A percentile compares a stretch with the other conserved stretches of the same genome.
Conservation (phyloP, 2,113 vertebrate species). For the Bufo gargarizans region DNA sequence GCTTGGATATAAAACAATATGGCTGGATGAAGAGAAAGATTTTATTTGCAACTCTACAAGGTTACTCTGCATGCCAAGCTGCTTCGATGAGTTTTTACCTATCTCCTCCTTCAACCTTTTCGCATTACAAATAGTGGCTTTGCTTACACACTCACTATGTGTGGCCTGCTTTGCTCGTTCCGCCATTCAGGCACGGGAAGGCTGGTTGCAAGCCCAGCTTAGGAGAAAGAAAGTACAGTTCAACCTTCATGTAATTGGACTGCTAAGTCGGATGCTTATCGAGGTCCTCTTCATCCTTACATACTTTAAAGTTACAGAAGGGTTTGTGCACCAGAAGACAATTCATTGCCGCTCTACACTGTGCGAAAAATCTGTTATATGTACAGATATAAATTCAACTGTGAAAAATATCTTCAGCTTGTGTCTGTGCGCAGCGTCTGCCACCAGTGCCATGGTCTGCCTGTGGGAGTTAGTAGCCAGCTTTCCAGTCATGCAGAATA, state of each 20-base stretch:
- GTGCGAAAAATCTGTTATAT: slow-evolving; percentile 31
- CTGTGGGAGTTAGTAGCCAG: neutral
- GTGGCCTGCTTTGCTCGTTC: neutral
- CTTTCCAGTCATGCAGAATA: neutral
- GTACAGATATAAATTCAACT: neutral
- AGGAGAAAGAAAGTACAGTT: neutral
- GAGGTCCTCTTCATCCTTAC: slow-evolving; percentile 45
- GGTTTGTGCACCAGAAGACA: neutral
- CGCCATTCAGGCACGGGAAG: neutral
- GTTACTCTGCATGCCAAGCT: slow-evolving; percentile 34
- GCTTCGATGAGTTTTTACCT: slow-evolving; percentile 50
- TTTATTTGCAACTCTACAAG: slow-evolving; percentile 37
- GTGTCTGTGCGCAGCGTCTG: slow-evolving; percentile 24
- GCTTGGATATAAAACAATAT: slow-evolving; percentile 33
- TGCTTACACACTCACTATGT: slow-evolving; percentile 30
- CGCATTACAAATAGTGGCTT: slow-evolving; percentile 34
- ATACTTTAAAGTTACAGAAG: slow-evolving; percentile 30
- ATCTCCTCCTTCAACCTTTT: slow-evolving; percentile 60
- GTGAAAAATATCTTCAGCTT: slow-evolving; percentile 44
- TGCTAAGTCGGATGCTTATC: slow-evolving; percentile 46
- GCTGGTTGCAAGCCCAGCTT: neutral
- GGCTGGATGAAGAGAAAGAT: slow-evolving; percentile 50
- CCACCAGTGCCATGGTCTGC: neutral
- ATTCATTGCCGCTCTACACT: neutral
- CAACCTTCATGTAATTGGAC: neutral